Evolutionary conservation across 2,113 vertebrate genomes (phyloP).

Genomic region (Periophthalmus modestus): DNA sequence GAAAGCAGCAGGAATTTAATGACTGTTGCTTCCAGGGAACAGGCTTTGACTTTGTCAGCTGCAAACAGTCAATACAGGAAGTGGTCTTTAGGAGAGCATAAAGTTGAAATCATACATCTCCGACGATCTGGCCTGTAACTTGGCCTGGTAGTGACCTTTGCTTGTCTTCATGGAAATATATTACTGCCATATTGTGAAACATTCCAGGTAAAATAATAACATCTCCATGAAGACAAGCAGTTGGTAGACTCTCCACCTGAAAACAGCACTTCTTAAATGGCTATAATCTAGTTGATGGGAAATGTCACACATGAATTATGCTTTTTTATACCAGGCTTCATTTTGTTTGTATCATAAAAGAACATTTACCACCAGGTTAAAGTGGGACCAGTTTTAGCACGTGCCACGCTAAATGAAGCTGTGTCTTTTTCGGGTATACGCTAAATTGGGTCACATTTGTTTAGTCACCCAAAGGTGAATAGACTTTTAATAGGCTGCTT

Average conservation of each 20-base stretch:
- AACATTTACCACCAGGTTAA: not conserved
- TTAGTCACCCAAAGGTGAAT: not conserved
- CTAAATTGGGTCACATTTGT: not conserved
- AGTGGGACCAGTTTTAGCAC: not conserved
- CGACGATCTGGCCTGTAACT: too few species aligned
- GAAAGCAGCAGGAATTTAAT: conserved; percentile 51
- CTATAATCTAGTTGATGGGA: not conserved
- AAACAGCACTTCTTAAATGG: too few species aligned
- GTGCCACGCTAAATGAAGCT: not conserved
- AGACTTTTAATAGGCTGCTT: not conserved
- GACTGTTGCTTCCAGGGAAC: conserved; percentile 47
- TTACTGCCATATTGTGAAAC: too few species aligned
- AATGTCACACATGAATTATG: not conserved
- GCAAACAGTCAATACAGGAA: conserved; percentile 36
- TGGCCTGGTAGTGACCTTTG: too few species aligned
- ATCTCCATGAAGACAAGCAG: too few species aligned
- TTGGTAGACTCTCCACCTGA: too few species aligned
- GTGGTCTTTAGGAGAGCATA: not conserved
- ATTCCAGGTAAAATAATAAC: too few species aligned
- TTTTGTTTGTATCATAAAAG: not conserved
- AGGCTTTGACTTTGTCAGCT: not conserved
- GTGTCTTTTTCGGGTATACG: not conserved
- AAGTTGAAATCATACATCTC: not conserved
- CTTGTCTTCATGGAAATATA: too few species aligned
- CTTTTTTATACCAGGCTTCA: not conserved